Evolutionary conservation across 2,888 invertebrate species (phyloP).

Genomic region (Reticulitermes lucifugus): DNA sequence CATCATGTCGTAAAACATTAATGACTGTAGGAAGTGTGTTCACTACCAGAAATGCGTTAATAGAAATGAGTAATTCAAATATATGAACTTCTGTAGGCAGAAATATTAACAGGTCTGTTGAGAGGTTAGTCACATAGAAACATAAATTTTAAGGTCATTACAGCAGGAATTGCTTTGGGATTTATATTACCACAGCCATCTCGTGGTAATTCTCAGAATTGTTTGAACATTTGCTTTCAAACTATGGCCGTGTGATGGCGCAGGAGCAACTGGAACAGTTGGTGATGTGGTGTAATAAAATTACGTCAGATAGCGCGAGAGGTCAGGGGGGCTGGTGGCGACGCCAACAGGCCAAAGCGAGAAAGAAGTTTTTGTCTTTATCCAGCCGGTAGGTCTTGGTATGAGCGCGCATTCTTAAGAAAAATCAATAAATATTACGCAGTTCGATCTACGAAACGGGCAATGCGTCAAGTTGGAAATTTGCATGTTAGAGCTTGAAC

Average conservation of each 20-base stretch:
- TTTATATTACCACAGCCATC: slow-evolving; percentile 37
- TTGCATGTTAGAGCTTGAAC: not conserved
- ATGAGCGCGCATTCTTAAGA: not conserved
- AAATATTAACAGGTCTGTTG: no score
- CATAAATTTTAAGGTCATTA: not conserved
- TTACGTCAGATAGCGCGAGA: slow-evolving; percentile 49
- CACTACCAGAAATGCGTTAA: no score
- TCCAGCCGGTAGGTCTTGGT: no score
- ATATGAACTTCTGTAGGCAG: no score
- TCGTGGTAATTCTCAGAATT: slow-evolving; percentile 27
- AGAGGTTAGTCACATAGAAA: no score
- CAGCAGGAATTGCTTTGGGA: not conserved
- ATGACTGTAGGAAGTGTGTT: not conserved
- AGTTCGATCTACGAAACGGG: slow-evolving; percentile 38
- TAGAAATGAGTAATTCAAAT: no score
- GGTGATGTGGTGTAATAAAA: slow-evolving; percentile 41
- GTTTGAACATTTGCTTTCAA: slow-evolving; percentile 25
- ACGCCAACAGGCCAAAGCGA: slow-evolving; percentile 37
- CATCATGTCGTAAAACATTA: not conserved
- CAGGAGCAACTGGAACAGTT: slow-evolving; percentile 17
- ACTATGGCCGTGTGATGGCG: slow-evolving; percentile 42
- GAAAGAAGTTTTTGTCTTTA: slow-evolving; percentile 17
- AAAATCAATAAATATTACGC: slow-evolving; percentile 36
- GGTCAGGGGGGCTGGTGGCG: slow-evolving; percentile 44
- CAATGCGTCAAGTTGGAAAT: slow-evolving; percentile 31